Percentiles rank a stretch among this genome's conserved stretches.
These are phyloP conservation scores for Verasper variegatus DNA, from an alignment of 2,113 vertebrate species.

Conservation along the genomic window DNA sequence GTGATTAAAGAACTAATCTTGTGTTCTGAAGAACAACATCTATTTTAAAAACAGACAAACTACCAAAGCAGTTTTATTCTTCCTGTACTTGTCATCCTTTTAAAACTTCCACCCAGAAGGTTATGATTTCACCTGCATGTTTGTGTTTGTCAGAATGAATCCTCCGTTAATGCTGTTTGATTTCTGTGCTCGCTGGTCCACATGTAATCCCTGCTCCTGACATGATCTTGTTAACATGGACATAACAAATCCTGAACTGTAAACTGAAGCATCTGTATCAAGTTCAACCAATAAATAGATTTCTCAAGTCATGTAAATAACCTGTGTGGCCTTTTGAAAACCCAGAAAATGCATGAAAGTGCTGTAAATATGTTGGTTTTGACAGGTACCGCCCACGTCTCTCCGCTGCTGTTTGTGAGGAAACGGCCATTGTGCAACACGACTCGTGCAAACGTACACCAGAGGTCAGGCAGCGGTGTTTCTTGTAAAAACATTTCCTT, in stretches of 20 bases:
- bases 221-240: constrained; percentile 1
- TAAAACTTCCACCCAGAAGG: no score
- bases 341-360: background rate
- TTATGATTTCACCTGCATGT: no score
- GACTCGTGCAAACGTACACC: background rate
- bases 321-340: no score
- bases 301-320: background rate
- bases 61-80: background rate
- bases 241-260: background rate
- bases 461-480: background rate
- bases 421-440: constrained; percentile 12
- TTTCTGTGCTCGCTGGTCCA: constrained; percentile 4
- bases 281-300: background rate
- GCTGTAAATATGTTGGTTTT: background rate
- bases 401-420: background rate
- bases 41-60: background rate
- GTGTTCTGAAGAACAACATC: background rate
- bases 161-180: constrained; percentile 1
- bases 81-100: background rate
- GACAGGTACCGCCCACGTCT: background rate
- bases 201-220: constrained; percentile 13
- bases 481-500: constrained; percentile 37
- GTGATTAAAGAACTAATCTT: background rate
- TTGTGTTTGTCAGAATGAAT: background rate
- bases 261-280: background rate